Evolutionary conservation across 64 coral and sea anemone species (phyloP).

Genomic region (Stichodactyla mertensii): DNA sequence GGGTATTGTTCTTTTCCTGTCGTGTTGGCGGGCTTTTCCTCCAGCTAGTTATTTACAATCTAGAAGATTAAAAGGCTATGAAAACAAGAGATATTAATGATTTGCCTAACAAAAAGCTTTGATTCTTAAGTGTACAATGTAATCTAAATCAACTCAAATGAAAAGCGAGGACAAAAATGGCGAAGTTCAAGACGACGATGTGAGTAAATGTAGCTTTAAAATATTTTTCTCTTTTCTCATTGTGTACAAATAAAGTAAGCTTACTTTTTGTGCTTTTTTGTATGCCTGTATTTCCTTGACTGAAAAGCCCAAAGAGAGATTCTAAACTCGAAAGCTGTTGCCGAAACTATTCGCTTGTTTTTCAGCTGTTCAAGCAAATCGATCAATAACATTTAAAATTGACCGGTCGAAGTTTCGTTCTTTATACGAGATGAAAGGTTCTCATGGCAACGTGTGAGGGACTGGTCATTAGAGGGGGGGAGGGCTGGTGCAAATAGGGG

Average conservation of each 20-base stretch:
- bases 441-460: not conserved
- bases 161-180: constrained; percentile 30
- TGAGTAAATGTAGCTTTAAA: constrained; percentile 18
- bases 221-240: not conserved
- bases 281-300: not conserved
- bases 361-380: not conserved
- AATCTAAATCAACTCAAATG: constrained; percentile 35
- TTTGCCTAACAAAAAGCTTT: not conserved
- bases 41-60: not conserved
- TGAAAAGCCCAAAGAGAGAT: not conserved
- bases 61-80: not conserved
- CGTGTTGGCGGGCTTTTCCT: not conserved
- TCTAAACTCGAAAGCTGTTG: not conserved
- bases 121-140: not conserved
- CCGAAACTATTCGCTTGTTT: not conserved
- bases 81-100: not conserved
- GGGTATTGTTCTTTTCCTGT: not conserved
- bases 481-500: no score
- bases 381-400: not conserved
- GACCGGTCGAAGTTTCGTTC: not conserved
- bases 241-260: not conserved
- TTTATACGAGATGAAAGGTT: not conserved
- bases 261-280: not conserved
- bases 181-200: constrained; percentile 21
- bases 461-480: no score